These are phyloP conservation scores for Anarsia innoxiella DNA, from an alignment of 2,888 invertebrate genomes.

Conservation along the genomic window DNA sequence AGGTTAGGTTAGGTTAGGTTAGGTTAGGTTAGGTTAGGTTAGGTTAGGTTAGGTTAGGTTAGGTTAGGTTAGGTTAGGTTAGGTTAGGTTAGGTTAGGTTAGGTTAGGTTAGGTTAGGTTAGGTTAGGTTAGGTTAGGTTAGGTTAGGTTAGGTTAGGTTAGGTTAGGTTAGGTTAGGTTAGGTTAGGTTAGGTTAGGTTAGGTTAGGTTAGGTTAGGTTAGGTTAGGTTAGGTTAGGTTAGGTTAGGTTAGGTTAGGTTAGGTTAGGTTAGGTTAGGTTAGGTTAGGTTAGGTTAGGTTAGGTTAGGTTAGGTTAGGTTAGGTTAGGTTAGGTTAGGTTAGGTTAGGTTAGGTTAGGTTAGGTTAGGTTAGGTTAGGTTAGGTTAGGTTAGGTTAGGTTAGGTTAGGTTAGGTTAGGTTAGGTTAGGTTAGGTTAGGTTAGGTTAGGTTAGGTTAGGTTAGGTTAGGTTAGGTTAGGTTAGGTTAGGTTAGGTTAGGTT, in stretches of 20 bases:
- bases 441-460: conserved; percentile 2
- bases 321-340: conserved; percentile 18
- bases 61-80: conserved; percentile 13
- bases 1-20: conserved; percentile 14
- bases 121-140: conserved; percentile 21
- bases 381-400: conserved; percentile 18
- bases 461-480: no score
- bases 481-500: conserved; percentile 19
- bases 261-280: conserved; percentile 21
- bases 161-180: conserved; percentile 20
- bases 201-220: conserved; percentile 21
- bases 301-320: conserved; percentile 20
- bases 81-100: conserved; percentile 14
- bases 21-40: conserved; percentile 14
- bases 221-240: conserved; percentile 20
- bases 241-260: conserved; percentile 20
- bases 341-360: conserved; percentile 20
- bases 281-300: conserved; percentile 21
- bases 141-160: conserved; percentile 19
- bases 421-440: conserved; percentile 19
- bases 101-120: conserved; percentile 17
- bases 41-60: conserved; percentile 15
- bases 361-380: conserved; percentile 18
- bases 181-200: conserved; percentile 20
- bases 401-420: conserved; percentile 20